Evolutionary conservation across 1,140 invertebrate species (phyloP).

Genomic region (Paramacrobiotus metropolitanus): DNA sequence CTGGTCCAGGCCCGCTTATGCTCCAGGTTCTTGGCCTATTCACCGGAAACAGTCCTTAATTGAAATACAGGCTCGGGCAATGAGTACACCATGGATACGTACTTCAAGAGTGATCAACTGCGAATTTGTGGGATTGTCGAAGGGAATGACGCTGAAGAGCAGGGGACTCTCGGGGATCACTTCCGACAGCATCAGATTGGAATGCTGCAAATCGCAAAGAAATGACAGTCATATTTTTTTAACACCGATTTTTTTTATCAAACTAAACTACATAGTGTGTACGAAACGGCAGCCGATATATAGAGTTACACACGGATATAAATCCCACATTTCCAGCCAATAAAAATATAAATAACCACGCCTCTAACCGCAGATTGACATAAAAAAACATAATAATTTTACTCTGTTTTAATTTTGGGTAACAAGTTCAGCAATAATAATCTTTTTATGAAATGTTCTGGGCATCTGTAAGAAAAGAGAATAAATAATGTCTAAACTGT

Average conservation of each 20-base stretch:
- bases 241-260: background rate
- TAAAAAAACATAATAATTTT: no score
- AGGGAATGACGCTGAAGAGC: slow-evolving; percentile 83
- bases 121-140: slow-evolving; percentile 55
- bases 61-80: no score
- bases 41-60: background rate
- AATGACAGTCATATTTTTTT: slow-evolving; percentile 3
- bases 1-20: slow-evolving; percentile 82
- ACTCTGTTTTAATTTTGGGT: no score
- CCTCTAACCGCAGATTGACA: no score
- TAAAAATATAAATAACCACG: background rate
- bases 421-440: no score
- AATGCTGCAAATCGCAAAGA: slow-evolving; percentile 46
- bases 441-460: no score
- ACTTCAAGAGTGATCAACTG: no score
- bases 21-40: slow-evolving; percentile 48
- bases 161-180: slow-evolving; percentile 73
- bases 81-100: no score
- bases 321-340: background rate
- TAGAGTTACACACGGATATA: no score
- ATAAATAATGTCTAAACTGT: no score
- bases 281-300: no score
- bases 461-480: no score
- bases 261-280: background rate
- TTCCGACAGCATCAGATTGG: slow-evolving; percentile 87